These are phyloP conservation scores for Xiphorhynchus erythropygius DNA, from an alignment of 2,797 vertebrate species.

Conservation along the genomic window DNA sequence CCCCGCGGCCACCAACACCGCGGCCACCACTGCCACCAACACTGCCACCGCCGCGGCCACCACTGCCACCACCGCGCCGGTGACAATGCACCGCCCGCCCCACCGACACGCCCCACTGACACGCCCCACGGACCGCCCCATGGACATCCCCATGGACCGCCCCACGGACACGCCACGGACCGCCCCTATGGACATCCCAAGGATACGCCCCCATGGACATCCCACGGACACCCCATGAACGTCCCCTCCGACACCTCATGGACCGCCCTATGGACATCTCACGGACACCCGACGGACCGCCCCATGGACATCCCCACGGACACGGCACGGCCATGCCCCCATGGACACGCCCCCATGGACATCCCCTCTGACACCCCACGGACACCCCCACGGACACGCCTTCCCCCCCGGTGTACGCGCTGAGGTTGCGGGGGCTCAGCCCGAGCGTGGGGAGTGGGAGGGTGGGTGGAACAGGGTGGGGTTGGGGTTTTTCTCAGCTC, in stretches of 20 bases:
- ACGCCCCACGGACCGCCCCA: background rate
- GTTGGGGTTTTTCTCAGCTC: background rate
- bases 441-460: no score
- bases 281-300: no score
- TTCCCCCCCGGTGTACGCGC: background rate
- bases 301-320: no score
- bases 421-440: rapidly evolving
- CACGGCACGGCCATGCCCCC: no score
- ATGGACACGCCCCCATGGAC: no score
- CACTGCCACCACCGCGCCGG: no score
- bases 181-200: background rate
- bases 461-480: background rate
- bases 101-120: no score
- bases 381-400: background rate
- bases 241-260: no score
- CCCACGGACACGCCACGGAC: background rate
- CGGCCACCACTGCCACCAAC: background rate
- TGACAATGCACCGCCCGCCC: background rate
- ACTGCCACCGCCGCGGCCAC: no score
- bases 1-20: background rate
- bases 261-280: background rate
- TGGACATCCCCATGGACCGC: background rate
- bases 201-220: background rate
- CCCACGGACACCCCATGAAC: no score
- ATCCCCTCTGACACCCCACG: no score